phyloP scores from a whole-genome alignment of 2,797 vertebrate species.

The Lepus townsendii region DNA sequence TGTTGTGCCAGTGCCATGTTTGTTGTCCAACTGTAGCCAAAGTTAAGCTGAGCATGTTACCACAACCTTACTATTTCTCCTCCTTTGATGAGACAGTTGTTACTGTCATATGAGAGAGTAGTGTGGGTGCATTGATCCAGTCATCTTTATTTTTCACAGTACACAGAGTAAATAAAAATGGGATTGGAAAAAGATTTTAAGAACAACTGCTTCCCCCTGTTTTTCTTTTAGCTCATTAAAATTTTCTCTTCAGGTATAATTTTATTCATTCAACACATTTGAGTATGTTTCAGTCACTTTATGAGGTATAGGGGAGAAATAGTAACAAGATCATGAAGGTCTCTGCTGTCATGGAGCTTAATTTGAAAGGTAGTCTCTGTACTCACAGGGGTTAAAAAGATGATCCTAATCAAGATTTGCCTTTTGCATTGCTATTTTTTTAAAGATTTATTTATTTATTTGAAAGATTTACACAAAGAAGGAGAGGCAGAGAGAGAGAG shows the following conservation, averaged over 20 bases:
- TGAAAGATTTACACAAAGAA: no score
- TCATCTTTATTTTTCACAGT: slow-evolving; percentile 40
- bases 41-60: neutral
- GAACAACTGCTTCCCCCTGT: neutral
- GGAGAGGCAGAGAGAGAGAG: no score
- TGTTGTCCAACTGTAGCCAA: neutral
- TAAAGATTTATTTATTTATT: no score
- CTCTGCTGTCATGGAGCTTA: neutral
- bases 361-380: slow-evolving; percentile 39
- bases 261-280: slow-evolving; percentile 5
- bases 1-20: neutral
- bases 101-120: neutral
- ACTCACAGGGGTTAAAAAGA: neutral
- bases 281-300: slow-evolving; percentile 25
- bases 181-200: slow-evolving; percentile 42
- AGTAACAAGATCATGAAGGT: neutral
- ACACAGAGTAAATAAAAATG: slow-evolving; percentile 18
- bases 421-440: neutral
- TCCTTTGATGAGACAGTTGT: neutral
- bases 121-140: neutral
- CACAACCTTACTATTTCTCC: neutral
- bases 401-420: neutral
- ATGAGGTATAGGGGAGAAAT: neutral
- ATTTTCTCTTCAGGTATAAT: slow-evolving; percentile 4
- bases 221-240: slow-evolving; percentile 59